Percentiles rank a stretch among this genome's conserved stretches.
Conservation (phyloP, 2,888 invertebrate genomes). For the Plusia festucae region DNA sequence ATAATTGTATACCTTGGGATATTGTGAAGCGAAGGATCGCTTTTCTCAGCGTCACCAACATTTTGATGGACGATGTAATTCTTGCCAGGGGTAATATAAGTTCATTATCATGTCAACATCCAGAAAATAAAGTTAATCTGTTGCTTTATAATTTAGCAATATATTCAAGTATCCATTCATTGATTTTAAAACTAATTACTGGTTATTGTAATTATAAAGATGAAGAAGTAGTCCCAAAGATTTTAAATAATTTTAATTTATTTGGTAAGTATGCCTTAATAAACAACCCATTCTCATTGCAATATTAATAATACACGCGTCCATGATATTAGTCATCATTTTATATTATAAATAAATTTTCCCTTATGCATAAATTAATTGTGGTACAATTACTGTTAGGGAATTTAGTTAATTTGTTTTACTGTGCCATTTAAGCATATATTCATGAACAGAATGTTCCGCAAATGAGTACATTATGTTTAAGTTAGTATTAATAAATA, state of each 20-base stretch:
- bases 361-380: conserved; percentile 8
- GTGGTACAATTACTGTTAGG: not conserved
- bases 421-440: not conserved
- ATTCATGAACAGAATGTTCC: not conserved
- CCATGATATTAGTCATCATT: conserved; percentile 31
- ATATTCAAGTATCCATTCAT: too few species aligned
- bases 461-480: not conserved
- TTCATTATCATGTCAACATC: too few species aligned
- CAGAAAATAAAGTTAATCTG: too few species aligned
- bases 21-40: conserved; percentile 3
- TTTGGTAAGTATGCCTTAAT: conserved; percentile 19
- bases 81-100: not conserved
- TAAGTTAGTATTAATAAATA: not conserved
- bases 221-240: conserved; percentile 23
- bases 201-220: conserved; percentile 20
- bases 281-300: conserved; percentile 35
- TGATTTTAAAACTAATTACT: too few species aligned
- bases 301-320: conserved; percentile 16
- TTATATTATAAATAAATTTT: conserved; percentile 17
- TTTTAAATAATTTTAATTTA: conserved; percentile 29
- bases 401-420: not conserved
- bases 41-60: not conserved
- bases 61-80: not conserved
- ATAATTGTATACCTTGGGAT: conserved; percentile 38
- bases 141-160: too few species aligned